Evolutionary conservation across 2,888 invertebrate species (phyloP).

Genomic region (Artemia sp.): DNA sequence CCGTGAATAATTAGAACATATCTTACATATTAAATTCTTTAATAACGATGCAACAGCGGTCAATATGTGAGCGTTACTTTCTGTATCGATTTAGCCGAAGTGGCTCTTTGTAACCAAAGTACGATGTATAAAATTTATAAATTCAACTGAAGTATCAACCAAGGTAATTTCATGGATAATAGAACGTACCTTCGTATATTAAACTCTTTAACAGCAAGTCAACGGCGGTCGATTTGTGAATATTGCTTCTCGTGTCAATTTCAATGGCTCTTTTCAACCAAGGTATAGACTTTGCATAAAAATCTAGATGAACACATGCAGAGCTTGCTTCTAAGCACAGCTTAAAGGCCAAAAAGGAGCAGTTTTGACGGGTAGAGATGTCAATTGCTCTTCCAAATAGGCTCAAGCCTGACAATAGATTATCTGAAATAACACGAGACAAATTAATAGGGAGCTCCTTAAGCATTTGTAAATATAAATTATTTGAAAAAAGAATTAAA

Average conservation of each 20-base stretch:
- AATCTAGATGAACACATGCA: background rate
- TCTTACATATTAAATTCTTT: background rate
- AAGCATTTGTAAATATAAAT: no score
- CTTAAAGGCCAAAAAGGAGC: background rate
- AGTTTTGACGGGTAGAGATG: background rate
- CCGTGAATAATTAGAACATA: background rate
- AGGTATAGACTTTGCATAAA: background rate
- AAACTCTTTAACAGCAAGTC: background rate
- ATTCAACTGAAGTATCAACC: no score
- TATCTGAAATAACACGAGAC: background rate
- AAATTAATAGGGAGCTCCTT: no score
- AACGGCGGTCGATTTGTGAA: background rate
- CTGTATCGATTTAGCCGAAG: background rate
- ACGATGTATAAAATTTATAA: background rate
- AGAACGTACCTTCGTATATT: background rate
- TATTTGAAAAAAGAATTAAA: no score
- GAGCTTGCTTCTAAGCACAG: background rate
- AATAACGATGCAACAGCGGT: background rate
- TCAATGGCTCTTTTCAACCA: slow-evolving; percentile 9
- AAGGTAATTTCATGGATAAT: no score
- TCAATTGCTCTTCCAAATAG: slow-evolving; percentile 2
- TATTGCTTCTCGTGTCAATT: background rate
- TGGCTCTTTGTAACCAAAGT: background rate
- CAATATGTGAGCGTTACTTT: background rate
- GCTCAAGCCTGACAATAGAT: background rate